A percentile compares a stretch with the other conserved stretches of the same genome.
Conservation (phyloP, 2,888 invertebrate species). For the Polydrusus tereticollis region DNA sequence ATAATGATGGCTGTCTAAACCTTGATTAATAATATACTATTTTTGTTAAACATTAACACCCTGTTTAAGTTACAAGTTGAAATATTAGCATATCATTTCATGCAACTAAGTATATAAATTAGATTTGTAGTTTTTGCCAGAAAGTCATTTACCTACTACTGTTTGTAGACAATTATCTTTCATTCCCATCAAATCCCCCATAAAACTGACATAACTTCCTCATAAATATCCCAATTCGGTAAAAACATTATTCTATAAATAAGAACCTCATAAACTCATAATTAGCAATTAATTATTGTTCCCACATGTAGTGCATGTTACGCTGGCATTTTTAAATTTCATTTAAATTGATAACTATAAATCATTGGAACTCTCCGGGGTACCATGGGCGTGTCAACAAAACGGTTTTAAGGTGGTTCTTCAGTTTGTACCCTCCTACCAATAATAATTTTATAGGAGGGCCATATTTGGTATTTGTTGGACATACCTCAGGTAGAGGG, state of each 20-base stretch:
- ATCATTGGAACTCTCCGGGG: slow-evolving; percentile 39
- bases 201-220: background rate
- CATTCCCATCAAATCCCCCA: background rate
- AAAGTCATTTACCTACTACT: background rate
- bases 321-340: slow-evolving; percentile 46
- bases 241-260: slow-evolving; percentile 31
- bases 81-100: too few relatives aligned
- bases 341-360: slow-evolving; percentile 50
- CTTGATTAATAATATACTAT: too few relatives aligned
- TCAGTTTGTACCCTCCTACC: slow-evolving; percentile 16
- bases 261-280: slow-evolving; percentile 36
- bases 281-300: slow-evolving; percentile 45
- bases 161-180: background rate
- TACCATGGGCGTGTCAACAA: slow-evolving; percentile 23
- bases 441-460: slow-evolving; percentile 47
- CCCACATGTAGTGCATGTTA: slow-evolving; percentile 36
- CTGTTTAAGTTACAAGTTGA: too few relatives aligned
- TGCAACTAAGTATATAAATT: too few relatives aligned
- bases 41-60: too few relatives aligned
- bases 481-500: slow-evolving; percentile 11
- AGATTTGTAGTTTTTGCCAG: too few relatives aligned
- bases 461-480: slow-evolving; percentile 47
- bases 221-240: background rate
- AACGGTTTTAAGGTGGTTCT: background rate
- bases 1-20: too few relatives aligned